phyloP scores from a whole-genome alignment of 2,888 invertebrate species.

The Cistogaster globosa region DNA sequence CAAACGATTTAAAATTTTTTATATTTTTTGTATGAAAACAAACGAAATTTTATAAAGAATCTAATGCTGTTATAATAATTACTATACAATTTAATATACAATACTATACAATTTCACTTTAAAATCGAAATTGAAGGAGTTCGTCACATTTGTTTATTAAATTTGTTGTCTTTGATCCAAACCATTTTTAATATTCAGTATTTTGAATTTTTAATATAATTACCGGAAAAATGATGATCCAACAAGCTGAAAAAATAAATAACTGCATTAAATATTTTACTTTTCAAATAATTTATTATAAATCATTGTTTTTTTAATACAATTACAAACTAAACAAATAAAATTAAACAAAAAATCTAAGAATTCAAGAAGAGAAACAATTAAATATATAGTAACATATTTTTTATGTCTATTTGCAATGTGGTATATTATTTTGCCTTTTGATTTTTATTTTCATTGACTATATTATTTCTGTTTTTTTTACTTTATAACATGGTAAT shows the following conservation, averaged over 20 bases:
- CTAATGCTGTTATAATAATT: too few species aligned
- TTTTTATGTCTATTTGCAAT: constrained; percentile 31
- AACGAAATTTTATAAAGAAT: too few species aligned
- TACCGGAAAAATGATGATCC: background rate
- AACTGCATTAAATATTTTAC: constrained; percentile 5
- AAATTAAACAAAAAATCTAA: constrained; percentile 52
- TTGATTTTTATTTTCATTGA: constrained; percentile 47
- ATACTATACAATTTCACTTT: too few species aligned
- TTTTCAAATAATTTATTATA: constrained; percentile 66
- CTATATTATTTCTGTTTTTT: constrained; percentile 45
- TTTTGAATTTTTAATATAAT: background rate
- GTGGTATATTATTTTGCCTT: constrained; percentile 19
- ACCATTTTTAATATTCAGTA: background rate
- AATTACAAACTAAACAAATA: constrained; percentile 60
- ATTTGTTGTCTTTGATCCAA: too few species aligned
- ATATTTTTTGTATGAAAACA: too few species aligned
- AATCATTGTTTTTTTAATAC: constrained; percentile 62
- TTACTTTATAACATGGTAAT: constrained; percentile 48
- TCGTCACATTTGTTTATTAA: too few species aligned
- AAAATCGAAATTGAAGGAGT: too few species aligned
- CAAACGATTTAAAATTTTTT: too few species aligned
- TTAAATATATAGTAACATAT: constrained; percentile 63
- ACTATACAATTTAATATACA: too few species aligned
- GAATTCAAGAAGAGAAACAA: constrained; percentile 56
- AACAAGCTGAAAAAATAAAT: constrained; percentile 7